A percentile compares a stretch with the other conserved stretches of the same genome.
Conservation (phyloP, 1,140 invertebrate species). For the Stegodyphus mimosarum region DNA sequence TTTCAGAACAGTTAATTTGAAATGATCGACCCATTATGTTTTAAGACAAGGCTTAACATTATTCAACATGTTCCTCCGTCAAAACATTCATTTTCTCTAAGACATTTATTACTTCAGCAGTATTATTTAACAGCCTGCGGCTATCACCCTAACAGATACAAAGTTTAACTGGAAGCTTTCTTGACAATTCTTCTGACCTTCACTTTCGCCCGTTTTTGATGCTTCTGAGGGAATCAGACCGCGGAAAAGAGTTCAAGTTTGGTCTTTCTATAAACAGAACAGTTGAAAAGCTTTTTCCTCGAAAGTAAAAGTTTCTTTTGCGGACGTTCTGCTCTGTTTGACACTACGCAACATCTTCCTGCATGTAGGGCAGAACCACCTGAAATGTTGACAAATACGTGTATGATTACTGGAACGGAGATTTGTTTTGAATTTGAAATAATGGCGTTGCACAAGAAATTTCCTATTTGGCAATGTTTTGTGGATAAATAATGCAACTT, state of each 20-base stretch:
- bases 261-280: conserved; percentile 25
- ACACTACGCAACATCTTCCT: neutral
- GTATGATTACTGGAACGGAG: neutral
- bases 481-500: too few relatives aligned
- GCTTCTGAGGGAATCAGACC: conserved; percentile 44
- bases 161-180: too few relatives aligned
- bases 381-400: too few relatives aligned
- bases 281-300: neutral
- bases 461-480: too few relatives aligned
- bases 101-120: too few relatives aligned
- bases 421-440: neutral
- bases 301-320: conserved; percentile 6
- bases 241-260: conserved; percentile 52
- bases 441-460: too few relatives aligned
- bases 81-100: too few relatives aligned
- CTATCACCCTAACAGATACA: neutral
- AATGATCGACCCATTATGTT: too few relatives aligned
- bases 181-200: conserved; percentile 9
- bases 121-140: neutral
- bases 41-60: too few relatives aligned
- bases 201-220: conserved; percentile 17
- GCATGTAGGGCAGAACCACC: neutral
- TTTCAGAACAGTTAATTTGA: too few relatives aligned
- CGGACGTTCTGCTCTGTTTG: neutral
- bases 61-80: too few relatives aligned